Evolutionary conservation across 2,888 invertebrate genomes (phyloP), one percentile per base, ranked within the genome.

Genomic region (Diachrysia chrysitis): DNA sequence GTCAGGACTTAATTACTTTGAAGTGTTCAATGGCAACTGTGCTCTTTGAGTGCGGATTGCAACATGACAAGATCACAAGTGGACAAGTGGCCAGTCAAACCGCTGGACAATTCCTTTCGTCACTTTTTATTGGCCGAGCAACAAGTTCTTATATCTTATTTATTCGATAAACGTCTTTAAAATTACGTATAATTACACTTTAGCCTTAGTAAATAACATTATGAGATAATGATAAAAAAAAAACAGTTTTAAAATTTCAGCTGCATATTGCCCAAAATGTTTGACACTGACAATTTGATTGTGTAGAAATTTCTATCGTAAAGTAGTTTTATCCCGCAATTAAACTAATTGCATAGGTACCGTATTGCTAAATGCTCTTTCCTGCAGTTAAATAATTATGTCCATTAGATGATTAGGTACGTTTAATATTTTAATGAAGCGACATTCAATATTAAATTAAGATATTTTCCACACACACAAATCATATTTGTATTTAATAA

Each of bases 1-100:
- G 89, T 86, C 74, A 71, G 73, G 79, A 81, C 81, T 84, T 85
- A 86, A 89, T 83, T 81, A 82, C 76, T 79, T 84, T 78, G 80
- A 79, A 78, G 84, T 87, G 82, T 80, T 83, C 82, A 85, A 84
- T 85, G 79, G 64, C 76, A 75, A 73, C 76, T 79, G 75, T 71
- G 71, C 73, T 81, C 69, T 69, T 74, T 69, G 71, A 76, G 57
- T 76, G 69, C 54, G 48, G 54, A 81, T 87, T 86, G 78, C 86
- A 78, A 84, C 83, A 87, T 81, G 63, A n/a, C 42, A 35, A 53
- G 62, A 67, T 61, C 37, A 51, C 48, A 66, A 66, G 58, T 56
- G 25, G 48, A 51, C 48, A 66, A 66, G 58, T 56, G 25, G 48
- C 65, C 42, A 17, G 56, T 54, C 10, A 56, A 35, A 55, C 25